phyloP scores from a whole-genome alignment of 2,797 vertebrate species.

The Trachops cirrhosus region DNA sequence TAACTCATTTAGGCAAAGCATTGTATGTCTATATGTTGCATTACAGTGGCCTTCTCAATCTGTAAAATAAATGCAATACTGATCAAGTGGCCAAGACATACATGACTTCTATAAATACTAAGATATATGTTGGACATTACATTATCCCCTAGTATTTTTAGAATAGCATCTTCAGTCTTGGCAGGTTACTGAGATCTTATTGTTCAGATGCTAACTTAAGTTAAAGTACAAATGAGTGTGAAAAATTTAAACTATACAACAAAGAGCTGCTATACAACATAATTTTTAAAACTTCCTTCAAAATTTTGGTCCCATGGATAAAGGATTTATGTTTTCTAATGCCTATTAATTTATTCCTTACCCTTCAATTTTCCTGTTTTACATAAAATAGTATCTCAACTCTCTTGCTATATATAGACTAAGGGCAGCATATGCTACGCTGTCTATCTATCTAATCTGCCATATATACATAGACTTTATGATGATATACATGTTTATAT shows the following conservation, averaged over 20 bases:
- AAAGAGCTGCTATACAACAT: background rate
- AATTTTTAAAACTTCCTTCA: background rate
- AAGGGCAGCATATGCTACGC: background rate
- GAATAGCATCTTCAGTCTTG: background rate
- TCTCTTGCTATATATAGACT: background rate
- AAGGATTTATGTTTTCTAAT: background rate
- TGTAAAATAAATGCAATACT: background rate
- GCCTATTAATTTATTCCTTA: background rate
- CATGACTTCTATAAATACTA: background rate
- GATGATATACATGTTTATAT: background rate
- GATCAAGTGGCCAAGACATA: background rate
- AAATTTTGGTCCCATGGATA: background rate
- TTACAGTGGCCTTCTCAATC: background rate
- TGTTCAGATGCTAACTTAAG: background rate
- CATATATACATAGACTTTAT: background rate
- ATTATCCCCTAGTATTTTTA: background rate
- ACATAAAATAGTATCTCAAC: background rate
- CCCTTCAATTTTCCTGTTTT: background rate
- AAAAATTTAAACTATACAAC: background rate
- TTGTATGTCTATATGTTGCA: background rate
- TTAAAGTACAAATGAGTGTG: background rate
- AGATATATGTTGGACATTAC: background rate
- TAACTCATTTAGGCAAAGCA: background rate
- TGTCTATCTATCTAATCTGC: background rate
- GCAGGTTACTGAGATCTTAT: background rate